Percentiles rank a stretch among this genome's conserved stretches.
Conservation (phyloP, 2,888 invertebrate species). For the Eupithecia subfuscata region DNA sequence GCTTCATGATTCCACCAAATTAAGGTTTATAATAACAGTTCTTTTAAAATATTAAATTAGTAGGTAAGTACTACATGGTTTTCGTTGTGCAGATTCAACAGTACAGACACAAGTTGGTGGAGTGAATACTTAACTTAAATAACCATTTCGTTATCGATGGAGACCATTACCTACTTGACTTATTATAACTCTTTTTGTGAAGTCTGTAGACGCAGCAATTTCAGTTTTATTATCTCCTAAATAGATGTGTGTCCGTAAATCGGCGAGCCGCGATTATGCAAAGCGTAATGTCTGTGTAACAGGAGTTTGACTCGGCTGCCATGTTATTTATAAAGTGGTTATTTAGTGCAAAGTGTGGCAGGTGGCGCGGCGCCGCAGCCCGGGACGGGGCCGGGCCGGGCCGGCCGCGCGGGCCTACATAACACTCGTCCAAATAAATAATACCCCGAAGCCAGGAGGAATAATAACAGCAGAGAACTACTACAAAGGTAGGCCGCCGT, state of each 20-base stretch:
- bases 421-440: too few relatives aligned
- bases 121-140: too few relatives aligned
- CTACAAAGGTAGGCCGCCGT: too few relatives aligned
- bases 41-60: neutral
- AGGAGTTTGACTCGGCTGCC: constrained; percentile 33
- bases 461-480: too few relatives aligned
- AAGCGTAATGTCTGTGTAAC: constrained; percentile 35
- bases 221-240: neutral
- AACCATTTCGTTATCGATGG: neutral
- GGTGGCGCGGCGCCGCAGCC: constrained; percentile 9
- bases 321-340: constrained; percentile 45
- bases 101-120: neutral
- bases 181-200: neutral
- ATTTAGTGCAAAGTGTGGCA: constrained; percentile 47
- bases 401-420: too few relatives aligned
- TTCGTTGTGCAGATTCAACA: neutral
- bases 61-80: neutral
- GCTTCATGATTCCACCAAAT: constrained; percentile 17
- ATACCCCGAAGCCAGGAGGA: too few relatives aligned
- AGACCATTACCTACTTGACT: neutral
- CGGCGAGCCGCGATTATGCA: constrained; percentile 22
- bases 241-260: constrained; percentile 11
- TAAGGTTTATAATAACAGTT: neutral
- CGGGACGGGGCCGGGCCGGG: neutral
- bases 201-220: neutral